Evolutionary conservation across 37 sponge, comb jelly and placozoan species (phyloP).

Genomic region (Geodia barretti): DNA sequence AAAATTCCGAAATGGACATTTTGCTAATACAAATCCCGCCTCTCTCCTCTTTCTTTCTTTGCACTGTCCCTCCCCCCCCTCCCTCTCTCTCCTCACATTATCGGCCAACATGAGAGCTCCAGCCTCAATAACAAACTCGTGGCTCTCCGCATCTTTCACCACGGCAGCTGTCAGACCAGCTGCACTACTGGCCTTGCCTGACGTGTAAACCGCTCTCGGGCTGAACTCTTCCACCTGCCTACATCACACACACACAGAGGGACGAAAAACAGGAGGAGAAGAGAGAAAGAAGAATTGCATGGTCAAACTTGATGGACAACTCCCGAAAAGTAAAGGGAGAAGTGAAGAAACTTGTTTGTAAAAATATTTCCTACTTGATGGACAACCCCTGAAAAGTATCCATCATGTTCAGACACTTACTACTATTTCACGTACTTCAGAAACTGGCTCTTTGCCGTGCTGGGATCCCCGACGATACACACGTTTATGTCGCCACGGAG

Average conservation of each 20-base stretch:
- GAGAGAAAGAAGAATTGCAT: background rate
- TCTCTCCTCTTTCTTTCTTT: too few species aligned
- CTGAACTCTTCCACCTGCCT: slow-evolving; percentile 97
- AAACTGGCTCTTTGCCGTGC: slow-evolving; percentile 98
- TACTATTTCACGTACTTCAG: slow-evolving; percentile 78
- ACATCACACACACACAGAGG: background rate
- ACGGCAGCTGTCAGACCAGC: slow-evolving; percentile 99
- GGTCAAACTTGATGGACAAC: background rate
- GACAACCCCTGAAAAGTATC: too few species aligned
- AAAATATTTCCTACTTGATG: too few species aligned
- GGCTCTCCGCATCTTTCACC: slow-evolving; percentile 95
- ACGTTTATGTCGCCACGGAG: slow-evolving; percentile 99
- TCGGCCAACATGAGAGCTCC: slow-evolving; percentile 99
- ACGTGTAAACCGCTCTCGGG: slow-evolving; percentile 96
- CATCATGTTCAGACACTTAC: background rate
- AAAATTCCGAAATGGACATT: too few species aligned
- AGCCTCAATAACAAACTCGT: slow-evolving; percentile 99
- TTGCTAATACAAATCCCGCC: too few species aligned
- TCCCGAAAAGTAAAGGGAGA: background rate
- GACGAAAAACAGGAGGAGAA: background rate
- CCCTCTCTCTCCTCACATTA: slow-evolving; percentile 83
- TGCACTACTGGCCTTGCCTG: slow-evolving; percentile 96
- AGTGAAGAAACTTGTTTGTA: background rate
- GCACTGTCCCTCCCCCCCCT: too few species aligned
- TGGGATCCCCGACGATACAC: slow-evolving; percentile 99